These are phyloP conservation scores for Tapirus indicus DNA, from an alignment of 2,797 vertebrate genomes.

Conservation along the genomic window DNA sequence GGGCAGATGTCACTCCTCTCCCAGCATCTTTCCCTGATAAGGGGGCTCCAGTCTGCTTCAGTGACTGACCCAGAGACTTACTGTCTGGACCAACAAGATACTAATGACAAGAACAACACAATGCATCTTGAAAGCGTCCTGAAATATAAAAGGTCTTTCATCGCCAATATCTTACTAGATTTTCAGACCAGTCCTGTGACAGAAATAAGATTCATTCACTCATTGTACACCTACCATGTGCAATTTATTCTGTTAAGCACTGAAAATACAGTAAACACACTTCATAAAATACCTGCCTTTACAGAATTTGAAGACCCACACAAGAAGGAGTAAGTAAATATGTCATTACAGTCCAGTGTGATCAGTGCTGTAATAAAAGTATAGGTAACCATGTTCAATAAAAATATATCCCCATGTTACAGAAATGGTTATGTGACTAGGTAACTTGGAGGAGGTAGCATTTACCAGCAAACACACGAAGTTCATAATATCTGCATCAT, in stretches of 20 bases:
- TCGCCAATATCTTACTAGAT: constrained; percentile 30
- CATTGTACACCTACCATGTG: neutral
- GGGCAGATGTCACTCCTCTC: neutral
- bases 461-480: neutral
- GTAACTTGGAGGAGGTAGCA: neutral
- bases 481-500: neutral
- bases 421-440: neutral
- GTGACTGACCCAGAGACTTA: neutral
- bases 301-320: constrained; percentile 27
- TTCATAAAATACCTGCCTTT: neutral
- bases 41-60: neutral
- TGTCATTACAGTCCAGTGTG: constrained; percentile 56
- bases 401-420: neutral
- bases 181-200: neutral
- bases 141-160: constrained; percentile 46
- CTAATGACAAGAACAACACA: neutral
- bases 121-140: neutral
- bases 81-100: neutral
- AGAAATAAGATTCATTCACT: constrained; percentile 55
- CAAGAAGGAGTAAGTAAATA: neutral
- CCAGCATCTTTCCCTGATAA: neutral
- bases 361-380: constrained; percentile 47
- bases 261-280: constrained; percentile 30
- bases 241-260: constrained; percentile 44
- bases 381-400: neutral